phyloP scores from a whole-genome alignment of 2,888 invertebrate species.

The Drosophila nr. perissopoda region DNA sequence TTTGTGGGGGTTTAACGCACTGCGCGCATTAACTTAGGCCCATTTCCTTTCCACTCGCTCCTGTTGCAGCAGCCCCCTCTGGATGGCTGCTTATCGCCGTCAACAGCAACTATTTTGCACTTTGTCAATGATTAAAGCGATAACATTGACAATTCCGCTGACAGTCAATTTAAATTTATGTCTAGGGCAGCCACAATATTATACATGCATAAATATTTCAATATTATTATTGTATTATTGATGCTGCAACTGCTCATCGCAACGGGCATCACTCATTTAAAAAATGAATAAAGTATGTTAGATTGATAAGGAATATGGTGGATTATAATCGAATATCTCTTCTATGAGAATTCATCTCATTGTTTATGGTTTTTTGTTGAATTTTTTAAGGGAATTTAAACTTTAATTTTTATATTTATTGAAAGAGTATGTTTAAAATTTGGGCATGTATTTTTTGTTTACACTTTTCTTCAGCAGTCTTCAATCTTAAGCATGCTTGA shows the following conservation, averaged over 20 bases:
- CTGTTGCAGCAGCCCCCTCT: not conserved
- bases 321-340: not conserved
- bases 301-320: not conserved
- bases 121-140: slow-evolving; percentile 39
- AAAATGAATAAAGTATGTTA: not conserved
- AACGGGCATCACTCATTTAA: not conserved
- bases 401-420: not conserved
- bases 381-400: not conserved
- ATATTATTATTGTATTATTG: slow-evolving; percentile 12
- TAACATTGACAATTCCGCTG: slow-evolving; percentile 67
- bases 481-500: not conserved
- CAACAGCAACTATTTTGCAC: slow-evolving; percentile 25
- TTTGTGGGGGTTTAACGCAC: slow-evolving; percentile 52
- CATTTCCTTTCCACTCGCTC: not conserved
- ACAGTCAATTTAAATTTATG: slow-evolving; percentile 74
- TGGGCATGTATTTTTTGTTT: not conserved
- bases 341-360: not conserved
- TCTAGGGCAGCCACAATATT: slow-evolving; percentile 61
- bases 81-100: slow-evolving; percentile 45
- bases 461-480: not conserved
- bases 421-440: not conserved
- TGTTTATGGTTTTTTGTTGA: not conserved
- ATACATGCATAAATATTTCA: slow-evolving; percentile 25
- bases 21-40: slow-evolving; percentile 39
- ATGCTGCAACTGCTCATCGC: not conserved